Evolutionary conservation across 2,888 invertebrate genomes (phyloP).

Genomic region (Achlya flavicornis): DNA sequence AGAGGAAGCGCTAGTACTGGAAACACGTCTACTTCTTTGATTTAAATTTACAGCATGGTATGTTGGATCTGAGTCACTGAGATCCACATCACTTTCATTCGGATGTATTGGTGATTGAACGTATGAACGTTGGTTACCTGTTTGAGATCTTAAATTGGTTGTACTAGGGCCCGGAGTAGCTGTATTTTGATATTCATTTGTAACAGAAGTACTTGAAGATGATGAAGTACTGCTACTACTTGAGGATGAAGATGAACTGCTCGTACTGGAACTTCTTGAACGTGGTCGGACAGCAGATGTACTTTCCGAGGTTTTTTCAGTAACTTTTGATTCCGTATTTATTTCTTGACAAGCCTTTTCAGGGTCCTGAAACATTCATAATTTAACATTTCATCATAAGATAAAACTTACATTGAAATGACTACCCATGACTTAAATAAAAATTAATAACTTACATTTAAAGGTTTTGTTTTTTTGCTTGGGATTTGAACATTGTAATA

Average conservation of each 20-base stretch:
- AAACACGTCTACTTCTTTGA: constrained; percentile 12
- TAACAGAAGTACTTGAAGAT: constrained; percentile 19
- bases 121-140: constrained; percentile 16
- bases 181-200: constrained; percentile 19
- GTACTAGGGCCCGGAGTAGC: constrained; percentile 22
- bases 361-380: constrained; percentile 19
- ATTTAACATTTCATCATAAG: constrained; percentile 1
- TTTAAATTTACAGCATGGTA: constrained; percentile 13
- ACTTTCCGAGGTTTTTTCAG: constrained; percentile 2
- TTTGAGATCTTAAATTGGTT: constrained; percentile 20
- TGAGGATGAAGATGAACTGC: constrained; percentile 23
- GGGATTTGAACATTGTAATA: constrained; percentile 13
- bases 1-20: constrained; percentile 14
- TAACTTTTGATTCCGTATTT: constrained; percentile 15
- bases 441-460: constrained; percentile 19
- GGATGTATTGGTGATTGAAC: constrained; percentile 15
- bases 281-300: constrained; percentile 15
- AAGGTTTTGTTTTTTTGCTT: constrained; percentile 16
- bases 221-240: constrained; percentile 20
- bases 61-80: constrained; percentile 25
- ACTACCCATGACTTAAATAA: constrained; percentile 12
- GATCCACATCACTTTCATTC: constrained; percentile 25
- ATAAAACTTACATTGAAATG: constrained; percentile 4
- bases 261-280: constrained; percentile 19
- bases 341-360: constrained; percentile 19